Percentiles rank a stretch among this genome's conserved stretches.
Evolutionary conservation across 2,113 vertebrate genomes (phyloP).

Genomic region (Pholis gunnellus): DNA sequence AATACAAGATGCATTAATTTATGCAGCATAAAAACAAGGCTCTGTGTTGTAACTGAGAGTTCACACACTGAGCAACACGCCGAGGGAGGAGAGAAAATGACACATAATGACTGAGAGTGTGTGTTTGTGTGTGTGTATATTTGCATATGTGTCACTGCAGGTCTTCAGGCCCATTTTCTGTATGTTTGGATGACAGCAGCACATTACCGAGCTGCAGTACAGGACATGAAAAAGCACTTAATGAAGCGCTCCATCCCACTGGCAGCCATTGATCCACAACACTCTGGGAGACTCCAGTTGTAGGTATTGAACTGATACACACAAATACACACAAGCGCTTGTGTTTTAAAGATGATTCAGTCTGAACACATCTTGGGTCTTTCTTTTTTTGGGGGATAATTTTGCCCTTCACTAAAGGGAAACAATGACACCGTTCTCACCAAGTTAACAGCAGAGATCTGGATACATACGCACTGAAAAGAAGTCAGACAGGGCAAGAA

Average conservation of each 20-base stretch:
- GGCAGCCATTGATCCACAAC: constrained; percentile 32
- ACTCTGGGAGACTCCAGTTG: constrained; percentile 21
- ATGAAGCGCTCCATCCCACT: constrained; percentile 33
- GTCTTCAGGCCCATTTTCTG: constrained; percentile 27
- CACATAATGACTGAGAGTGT: constrained; percentile 11
- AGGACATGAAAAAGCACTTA: constrained; percentile 39
- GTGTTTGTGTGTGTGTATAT: constrained; percentile 22
- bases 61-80: constrained; percentile 49
- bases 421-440: background rate
- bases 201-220: constrained; percentile 8
- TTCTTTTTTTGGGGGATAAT: background rate
- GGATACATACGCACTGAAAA: background rate
- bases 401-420: background rate
- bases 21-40: constrained; percentile 58
- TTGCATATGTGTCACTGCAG: constrained; percentile 38
- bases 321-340: background rate
- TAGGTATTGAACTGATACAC: background rate
- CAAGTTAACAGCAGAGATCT: background rate
- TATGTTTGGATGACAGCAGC: constrained; percentile 29
- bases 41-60: constrained; percentile 52
- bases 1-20: constrained; percentile 44
- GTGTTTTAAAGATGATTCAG: background rate
- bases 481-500: background rate
- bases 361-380: background rate
- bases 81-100: constrained; percentile 28